Conservation (phyloP, 2,113 vertebrate species). For the Aythya baeri region DNA sequence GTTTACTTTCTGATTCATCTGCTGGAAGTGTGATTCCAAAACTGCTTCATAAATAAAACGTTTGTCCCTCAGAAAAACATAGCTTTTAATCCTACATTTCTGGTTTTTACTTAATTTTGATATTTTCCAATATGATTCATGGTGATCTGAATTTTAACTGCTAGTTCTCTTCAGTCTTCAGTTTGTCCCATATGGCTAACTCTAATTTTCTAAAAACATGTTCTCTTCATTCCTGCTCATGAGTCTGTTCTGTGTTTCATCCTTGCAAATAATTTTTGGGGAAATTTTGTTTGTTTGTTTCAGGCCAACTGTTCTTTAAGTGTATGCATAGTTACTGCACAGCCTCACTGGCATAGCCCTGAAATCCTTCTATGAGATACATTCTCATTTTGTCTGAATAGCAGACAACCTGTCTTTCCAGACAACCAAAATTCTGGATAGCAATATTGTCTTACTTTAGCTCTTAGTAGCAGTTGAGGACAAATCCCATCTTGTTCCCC, state of each 20-base stretch:
- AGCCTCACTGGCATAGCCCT: neutral
- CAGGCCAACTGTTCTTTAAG: neutral
- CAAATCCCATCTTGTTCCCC: neutral
- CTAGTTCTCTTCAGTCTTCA: neutral
- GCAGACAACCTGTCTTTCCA: neutral
- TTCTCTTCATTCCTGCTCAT: neutral
- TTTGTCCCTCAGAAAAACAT: neutral
- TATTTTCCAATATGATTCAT: neutral
- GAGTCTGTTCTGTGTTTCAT: neutral
- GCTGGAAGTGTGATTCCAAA: neutral
- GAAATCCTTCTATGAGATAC: neutral
- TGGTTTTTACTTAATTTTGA: neutral
- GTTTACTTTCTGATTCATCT: neutral
- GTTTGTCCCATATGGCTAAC: neutral
- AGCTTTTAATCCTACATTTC: neutral
- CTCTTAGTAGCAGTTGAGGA: neutral
- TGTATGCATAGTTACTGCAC: neutral
- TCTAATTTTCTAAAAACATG: neutral
- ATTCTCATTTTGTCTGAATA: neutral
- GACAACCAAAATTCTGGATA: neutral
- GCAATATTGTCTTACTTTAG: neutral
- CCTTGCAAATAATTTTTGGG: neutral
- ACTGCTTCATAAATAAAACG: neutral
- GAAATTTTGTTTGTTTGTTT: neutral
- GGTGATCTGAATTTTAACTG: neutral